Percentiles rank a stretch among this genome's conserved stretches.
These are phyloP conservation scores for Neomonachus schauinslandi DNA, from an alignment of 2,113 vertebrate species.

Conservation along the genomic window DNA sequence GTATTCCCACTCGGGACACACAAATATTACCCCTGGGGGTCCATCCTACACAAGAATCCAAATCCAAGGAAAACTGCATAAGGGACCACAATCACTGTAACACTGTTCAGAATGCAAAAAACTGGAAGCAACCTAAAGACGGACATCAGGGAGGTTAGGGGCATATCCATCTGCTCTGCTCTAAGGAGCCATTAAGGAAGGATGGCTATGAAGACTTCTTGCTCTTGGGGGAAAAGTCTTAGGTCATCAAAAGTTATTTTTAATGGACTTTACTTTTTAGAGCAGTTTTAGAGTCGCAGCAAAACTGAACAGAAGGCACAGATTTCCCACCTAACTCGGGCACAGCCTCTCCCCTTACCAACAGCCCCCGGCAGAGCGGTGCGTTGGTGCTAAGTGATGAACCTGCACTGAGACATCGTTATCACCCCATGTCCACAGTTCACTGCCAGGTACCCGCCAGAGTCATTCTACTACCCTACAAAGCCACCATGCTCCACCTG, in stretches of 20 bases:
- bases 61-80: background rate
- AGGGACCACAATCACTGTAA: background rate
- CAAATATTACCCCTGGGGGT: background rate
- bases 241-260: background rate
- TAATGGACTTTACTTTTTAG: background rate
- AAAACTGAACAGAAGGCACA: background rate
- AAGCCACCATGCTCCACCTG: background rate
- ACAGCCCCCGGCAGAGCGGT: rapidly evolving
- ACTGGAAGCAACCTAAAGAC: background rate
- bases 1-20: background rate
- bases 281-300: background rate
- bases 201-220: background rate
- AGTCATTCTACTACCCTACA: background rate
- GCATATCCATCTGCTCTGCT: background rate
- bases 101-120: rapidly evolving
- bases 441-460: background rate
- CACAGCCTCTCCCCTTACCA: background rate
- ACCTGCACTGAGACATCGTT: rapidly evolving
- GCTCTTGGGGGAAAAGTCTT: background rate
- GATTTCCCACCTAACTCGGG: rapidly evolving
- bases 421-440: no score
- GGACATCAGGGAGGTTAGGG: rapidly evolving
- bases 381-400: rapidly evolving
- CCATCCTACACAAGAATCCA: background rate
- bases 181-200: background rate